A percentile compares a stretch with the other conserved stretches of the same genome.
Evolutionary conservation across 2,888 invertebrate species (phyloP).

Genomic region (Harmothoe impar): DNA sequence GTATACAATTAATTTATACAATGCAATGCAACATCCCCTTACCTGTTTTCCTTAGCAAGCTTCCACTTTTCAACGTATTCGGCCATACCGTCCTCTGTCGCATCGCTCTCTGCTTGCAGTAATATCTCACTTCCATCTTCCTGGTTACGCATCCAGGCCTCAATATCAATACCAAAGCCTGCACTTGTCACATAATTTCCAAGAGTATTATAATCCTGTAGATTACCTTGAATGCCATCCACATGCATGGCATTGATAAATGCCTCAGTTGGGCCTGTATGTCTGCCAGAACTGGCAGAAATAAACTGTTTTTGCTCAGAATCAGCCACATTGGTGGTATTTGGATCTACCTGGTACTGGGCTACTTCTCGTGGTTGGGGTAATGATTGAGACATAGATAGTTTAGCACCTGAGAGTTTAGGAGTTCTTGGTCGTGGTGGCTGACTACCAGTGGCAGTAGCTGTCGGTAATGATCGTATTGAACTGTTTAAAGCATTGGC

Average conservation of each 20-base stretch:
- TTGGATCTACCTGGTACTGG: neutral
- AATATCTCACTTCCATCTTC: slow-evolving; percentile 17
- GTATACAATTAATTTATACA: no score
- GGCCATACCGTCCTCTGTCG: neutral
- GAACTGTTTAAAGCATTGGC: neutral
- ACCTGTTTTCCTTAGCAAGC: slow-evolving; percentile 46
- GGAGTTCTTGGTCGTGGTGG: neutral
- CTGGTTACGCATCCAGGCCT: slow-evolving; percentile 61
- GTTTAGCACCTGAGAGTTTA: slow-evolving; percentile 44
- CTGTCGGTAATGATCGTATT: neutral
- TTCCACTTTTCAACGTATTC: slow-evolving; percentile 32
- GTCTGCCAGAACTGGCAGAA: neutral
- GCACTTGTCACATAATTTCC: neutral
- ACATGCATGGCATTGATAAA: neutral
- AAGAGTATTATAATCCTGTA: neutral
- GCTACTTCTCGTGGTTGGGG: neutral
- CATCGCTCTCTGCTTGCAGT: neutral
- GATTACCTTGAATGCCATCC: neutral
- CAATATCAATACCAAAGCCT: slow-evolving; percentile 63
- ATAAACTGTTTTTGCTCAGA: neutral
- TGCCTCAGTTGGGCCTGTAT: neutral
- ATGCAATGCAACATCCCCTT: neutral
- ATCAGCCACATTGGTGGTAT: neutral
- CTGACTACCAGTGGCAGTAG: neutral
- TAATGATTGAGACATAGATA: neutral